Evolutionary conservation across 2,797 vertebrate species (phyloP), one percentile per base, ranked within the genome.

Genomic region (Megalops cyprinoides): DNA sequence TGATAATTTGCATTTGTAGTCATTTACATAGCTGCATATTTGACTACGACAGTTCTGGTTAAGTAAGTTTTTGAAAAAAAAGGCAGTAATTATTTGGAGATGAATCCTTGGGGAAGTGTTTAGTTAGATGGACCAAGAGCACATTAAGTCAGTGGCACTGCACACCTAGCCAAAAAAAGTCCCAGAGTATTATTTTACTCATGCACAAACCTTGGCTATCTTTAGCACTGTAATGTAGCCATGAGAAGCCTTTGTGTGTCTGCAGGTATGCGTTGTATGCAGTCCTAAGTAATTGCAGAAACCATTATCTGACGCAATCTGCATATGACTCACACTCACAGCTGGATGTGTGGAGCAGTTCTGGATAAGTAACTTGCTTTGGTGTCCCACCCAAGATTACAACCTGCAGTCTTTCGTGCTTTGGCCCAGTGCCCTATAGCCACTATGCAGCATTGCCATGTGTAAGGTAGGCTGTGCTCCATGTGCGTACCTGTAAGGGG

Each of bases 401-500:
- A n/a, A n/a, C n/a, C n/a, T n/a, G n/a, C n/a, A n/a, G n/a, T n/a
- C n/a, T n/a, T n/a, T n/a, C n/a, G n/a, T n/a, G n/a, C n/a, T n/a
- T n/a, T n/a, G n/a, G n/a, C n/a, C n/a, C n/a, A n/a, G n/a, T n/a
- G n/a, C n/a, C n/a, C n/a, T n/a, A n/a, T n/a, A n/a, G n/a, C n/a
- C n/a, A n/a, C 60, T 62, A 20, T 62, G 28, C 10, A 12, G 5
- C 25, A 9, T 55, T 56, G 23, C 25, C 10, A 25, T n/a, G 5
- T 56, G 25, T 9, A 20, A 56, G 28, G 60, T 28, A 10, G 25
- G 48, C 39, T 58, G 39, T 56, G n/a, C 25, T 44, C 53, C 23
- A 28, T 31, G 78, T 67, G 12, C 76, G 28, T 93, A 99, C 98
- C 97, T 93, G 92, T 93, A 1, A 97, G 92, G 55, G 96, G 95